These are phyloP conservation scores for Palythoa heliodiscus DNA, from an alignment of 92 coral and sea anemone genomes.

Conservation along the genomic window DNA sequence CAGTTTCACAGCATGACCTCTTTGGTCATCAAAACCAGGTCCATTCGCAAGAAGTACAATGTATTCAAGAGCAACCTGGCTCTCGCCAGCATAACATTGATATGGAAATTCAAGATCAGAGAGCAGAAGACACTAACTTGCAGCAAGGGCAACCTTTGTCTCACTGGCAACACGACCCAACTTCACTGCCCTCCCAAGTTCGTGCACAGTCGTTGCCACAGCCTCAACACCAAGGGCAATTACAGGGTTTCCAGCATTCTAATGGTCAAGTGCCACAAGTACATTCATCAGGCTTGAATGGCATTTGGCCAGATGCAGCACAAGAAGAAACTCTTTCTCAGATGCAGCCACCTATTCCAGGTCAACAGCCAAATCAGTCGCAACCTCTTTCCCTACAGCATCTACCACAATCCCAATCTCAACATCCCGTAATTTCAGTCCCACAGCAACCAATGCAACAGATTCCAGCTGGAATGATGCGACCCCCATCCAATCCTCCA, in stretches of 20 bases:
- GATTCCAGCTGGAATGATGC: slow-evolving; percentile 15
- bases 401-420: slow-evolving; percentile 27
- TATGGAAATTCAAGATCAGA: slow-evolving; percentile 25
- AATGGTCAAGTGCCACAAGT: slow-evolving; percentile 18
- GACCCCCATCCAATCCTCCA: slow-evolving; percentile 17
- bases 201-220: slow-evolving; percentile 1
- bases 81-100: slow-evolving; percentile 8
- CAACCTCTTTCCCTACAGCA: slow-evolving; percentile 35
- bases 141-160: slow-evolving; percentile 40
- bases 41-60: neutral
- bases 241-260: slow-evolving; percentile 47
- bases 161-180: slow-evolving; percentile 42
- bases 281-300: slow-evolving; percentile 19
- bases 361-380: slow-evolving; percentile 18
- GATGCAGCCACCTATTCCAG: slow-evolving; percentile 28
- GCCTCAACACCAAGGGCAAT: slow-evolving; percentile 57
- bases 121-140: slow-evolving; percentile 7
- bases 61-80: slow-evolving; percentile 6
- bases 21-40: slow-evolving; percentile 24
- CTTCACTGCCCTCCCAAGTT: slow-evolving; percentile 22
- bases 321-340: slow-evolving; percentile 29
- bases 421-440: slow-evolving; percentile 42
- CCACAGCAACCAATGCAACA: slow-evolving; percentile 50
- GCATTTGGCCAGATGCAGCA: slow-evolving; percentile 16
- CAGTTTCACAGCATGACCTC: slow-evolving; percentile 27